Base-by-base conservation (phyloP, 2,113 vertebrate species). In the Oreocharis arfaki region DNA sequence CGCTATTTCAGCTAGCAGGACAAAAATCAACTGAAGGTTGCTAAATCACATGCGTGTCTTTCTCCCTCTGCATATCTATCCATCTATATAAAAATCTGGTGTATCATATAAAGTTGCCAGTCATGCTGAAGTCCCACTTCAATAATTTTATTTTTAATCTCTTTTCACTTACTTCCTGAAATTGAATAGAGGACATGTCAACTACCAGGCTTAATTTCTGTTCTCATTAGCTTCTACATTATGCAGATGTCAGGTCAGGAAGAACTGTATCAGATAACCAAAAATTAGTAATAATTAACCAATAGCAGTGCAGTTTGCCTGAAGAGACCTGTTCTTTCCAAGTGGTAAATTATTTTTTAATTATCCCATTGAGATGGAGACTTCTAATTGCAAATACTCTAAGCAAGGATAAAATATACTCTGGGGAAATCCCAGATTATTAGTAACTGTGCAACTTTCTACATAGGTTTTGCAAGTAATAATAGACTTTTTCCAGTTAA, bases 341-440 rank as follows among this genome's bases (percentile, higher is more conserved):
- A 92, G 90, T 88, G 87, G 89, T 93, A 95, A 97, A 96, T 96
- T 95, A 96, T 97, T 95, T 91, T 77, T 87, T 92, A 96, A 97
- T 89, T 93, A 93, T 84, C 50, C 94, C 84, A 82, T 71, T 12
- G 90, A 96, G 96, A 96, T 83, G 32, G 35, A 95, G 87, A 84
- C 55, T 94, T 91, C 82, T 95, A 95, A 96, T 91, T 91, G 95
- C 88, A 95, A 93, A 93, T 90, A 90, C 78, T 87, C 71, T 74
- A 92, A 90, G 82, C 84, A 95, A 95, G 92, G 79, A 78, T 87
- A 93, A 95, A 96, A 80, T 44, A 78, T 47, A 74, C 87, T 47
- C 87, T 32, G 59, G 79, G 84, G 94, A 91, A 93, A 93, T 77
- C 64, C 88, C 85, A 90, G 52, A 79, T 96, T 78, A 92, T 83